phyloP scores from a whole-genome alignment of 1,140 invertebrate genomes.

The Cylas formicarius region DNA sequence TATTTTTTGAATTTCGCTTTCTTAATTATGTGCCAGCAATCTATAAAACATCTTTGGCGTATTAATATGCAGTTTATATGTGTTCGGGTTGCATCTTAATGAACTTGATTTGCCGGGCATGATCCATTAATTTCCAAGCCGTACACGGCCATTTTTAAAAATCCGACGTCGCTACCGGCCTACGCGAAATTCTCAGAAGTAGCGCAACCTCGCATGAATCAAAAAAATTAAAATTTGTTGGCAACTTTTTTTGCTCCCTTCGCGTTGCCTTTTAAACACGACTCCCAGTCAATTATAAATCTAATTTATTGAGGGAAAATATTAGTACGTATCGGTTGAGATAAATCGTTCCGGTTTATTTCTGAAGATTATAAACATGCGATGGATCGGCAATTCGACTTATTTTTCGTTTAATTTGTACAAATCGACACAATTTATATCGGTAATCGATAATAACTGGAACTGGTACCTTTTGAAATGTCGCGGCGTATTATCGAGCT shows the following conservation, averaged over 20 bases:
- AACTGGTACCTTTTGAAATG: too few relatives aligned
- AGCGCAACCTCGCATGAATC: neutral
- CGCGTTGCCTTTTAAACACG: too few relatives aligned
- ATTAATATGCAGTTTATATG: neutral
- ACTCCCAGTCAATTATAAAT: slow-evolving; percentile 1
- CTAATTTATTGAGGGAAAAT: slow-evolving; percentile 1
- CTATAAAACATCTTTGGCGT: slow-evolving; percentile 1
- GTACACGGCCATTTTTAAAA: slow-evolving; percentile 3
- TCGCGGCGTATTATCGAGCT: too few relatives aligned
- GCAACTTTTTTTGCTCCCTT: slow-evolving; percentile 1
- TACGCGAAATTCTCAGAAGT: slow-evolving; percentile 1
- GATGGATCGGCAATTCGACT: too few relatives aligned
- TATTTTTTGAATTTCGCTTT: too few relatives aligned
- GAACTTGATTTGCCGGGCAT: slow-evolving; percentile 1
- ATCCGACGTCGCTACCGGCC: slow-evolving; percentile 3
- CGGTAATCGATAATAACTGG: too few relatives aligned
- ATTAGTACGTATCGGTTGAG: slow-evolving; percentile 2
- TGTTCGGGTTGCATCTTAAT: neutral
- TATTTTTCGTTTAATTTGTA: too few relatives aligned
- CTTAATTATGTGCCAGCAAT: too few relatives aligned
- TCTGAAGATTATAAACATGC: too few relatives aligned
- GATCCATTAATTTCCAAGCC: slow-evolving; percentile 1
- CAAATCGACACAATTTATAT: too few relatives aligned
- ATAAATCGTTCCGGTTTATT: too few relatives aligned
- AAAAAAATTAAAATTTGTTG: neutral